phyloP scores from a whole-genome alignment of 2,113 vertebrate genomes.

The Menura novaehollandiae region DNA sequence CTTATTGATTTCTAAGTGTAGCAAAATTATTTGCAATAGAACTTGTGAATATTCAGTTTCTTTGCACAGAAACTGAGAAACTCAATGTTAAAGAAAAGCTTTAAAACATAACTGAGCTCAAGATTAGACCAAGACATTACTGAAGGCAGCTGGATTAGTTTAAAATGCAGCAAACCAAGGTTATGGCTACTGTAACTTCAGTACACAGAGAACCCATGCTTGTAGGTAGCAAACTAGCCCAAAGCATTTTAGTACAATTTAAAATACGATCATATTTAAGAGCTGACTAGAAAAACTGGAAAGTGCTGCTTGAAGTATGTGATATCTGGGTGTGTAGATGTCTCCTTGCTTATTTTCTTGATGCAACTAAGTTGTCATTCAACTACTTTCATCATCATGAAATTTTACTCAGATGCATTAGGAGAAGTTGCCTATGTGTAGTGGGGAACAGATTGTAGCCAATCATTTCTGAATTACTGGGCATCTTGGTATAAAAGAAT shows the following conservation, averaged over 20 bases:
- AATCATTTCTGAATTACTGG: neutral
- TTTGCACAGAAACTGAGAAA: neutral
- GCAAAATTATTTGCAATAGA: neutral
- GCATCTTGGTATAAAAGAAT: neutral
- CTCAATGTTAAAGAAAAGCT: neutral
- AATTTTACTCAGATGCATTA: neutral
- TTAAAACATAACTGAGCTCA: neutral
- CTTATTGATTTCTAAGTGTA: neutral
- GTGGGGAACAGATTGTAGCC: neutral
- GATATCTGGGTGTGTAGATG: constrained; percentile 40
- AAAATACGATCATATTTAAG: neutral
- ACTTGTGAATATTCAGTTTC: neutral
- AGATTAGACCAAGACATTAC: neutral
- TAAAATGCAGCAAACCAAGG: neutral
- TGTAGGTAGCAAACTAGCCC: neutral
- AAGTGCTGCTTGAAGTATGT: constrained; percentile 15
- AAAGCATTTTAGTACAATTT: neutral
- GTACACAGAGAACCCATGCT: neutral
- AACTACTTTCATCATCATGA: neutral
- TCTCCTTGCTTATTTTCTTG: constrained; percentile 12
- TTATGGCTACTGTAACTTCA: neutral
- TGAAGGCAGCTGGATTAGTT: neutral
- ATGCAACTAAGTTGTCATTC: constrained; percentile 1
- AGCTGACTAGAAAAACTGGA: constrained; percentile 56
- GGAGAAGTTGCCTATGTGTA: neutral